Base-by-base conservation (phyloP, 2,797 vertebrate species). In the Rousettus madagascariensis region DNA sequence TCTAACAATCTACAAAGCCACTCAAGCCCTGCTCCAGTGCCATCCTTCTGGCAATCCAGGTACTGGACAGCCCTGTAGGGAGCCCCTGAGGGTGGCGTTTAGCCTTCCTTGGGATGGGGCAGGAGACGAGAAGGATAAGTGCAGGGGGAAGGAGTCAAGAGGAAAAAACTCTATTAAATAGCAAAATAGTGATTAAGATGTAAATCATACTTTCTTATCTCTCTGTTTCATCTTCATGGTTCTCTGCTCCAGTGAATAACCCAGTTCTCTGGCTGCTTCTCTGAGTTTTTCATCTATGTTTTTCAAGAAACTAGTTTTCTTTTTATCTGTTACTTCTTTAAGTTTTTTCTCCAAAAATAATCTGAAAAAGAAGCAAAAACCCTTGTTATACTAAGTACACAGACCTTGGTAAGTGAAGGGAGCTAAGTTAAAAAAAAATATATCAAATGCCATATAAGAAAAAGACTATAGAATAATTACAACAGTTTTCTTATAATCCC, bases 171-270 rank as follows among this genome's bases (percentile, higher is more conserved):
- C 36, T 49, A 53, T 8, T 24, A 22, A 78, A 63, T 41, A 93
- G 93, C 51, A 92, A 46, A 90, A 82, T 3, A 75, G 77, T n/a
- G 82, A n/a, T 8, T 1, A 53, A 69, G n/a, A 41, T 11, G 26
- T 78, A 95, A 96, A 41, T 38, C 98, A 53, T 98, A 99, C 99
- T 99, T 99, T 99, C 97, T 99, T 99, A 96, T 99, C 99, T 97
- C 99, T 99, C 97, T 98, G 98, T 97, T 99, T 99, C 99, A 99
- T 99, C 97, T 97, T 98, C 98, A 97, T 83, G 46, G 99, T 99
- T 98, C 99, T 99, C 97, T 99, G 99, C 86, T 99, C 99, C 91
- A 99, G 97, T 2, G 99, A 99, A 93, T 99, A 99, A 49, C 99
- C 99, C 95, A 99, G 97, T 75, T 97, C 98, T 97, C 99, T 98